Conservation (phyloP, 2,113 vertebrate genomes). For the Panthera uncia region DNA sequence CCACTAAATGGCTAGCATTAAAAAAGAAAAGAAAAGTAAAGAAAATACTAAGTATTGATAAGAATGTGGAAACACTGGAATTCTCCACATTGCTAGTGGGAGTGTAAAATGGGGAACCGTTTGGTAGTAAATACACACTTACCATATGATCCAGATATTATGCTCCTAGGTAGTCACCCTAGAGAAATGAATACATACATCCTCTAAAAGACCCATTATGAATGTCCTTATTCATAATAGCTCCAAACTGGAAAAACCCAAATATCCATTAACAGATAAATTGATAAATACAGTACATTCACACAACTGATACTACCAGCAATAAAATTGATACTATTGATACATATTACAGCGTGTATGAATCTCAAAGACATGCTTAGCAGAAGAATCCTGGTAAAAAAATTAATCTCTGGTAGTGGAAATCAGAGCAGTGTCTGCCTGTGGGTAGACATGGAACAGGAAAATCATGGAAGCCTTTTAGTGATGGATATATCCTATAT, state of each 20-base stretch:
- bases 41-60: not conserved
- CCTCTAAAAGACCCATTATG: not conserved
- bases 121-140: not conserved
- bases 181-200: not conserved
- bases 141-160: not conserved
- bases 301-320: not conserved
- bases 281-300: not conserved
- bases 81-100: not conserved
- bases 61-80: not conserved
- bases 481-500: not conserved
- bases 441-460: not conserved
- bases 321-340: not conserved
- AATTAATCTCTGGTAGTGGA: slow-evolving; percentile 20
- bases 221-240: not conserved
- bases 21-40: not conserved
- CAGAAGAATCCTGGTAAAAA: not conserved
- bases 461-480: not conserved
- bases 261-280: not conserved
- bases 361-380: not conserved
- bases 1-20: not conserved
- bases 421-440: not conserved
- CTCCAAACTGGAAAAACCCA: not conserved
- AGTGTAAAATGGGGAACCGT: not conserved
- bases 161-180: not conserved
- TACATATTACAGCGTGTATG: not conserved